Evolutionary conservation across 53 echinoderm and acorn worm species (phyloP).

Genomic region (Paracentrotus lividus): DNA sequence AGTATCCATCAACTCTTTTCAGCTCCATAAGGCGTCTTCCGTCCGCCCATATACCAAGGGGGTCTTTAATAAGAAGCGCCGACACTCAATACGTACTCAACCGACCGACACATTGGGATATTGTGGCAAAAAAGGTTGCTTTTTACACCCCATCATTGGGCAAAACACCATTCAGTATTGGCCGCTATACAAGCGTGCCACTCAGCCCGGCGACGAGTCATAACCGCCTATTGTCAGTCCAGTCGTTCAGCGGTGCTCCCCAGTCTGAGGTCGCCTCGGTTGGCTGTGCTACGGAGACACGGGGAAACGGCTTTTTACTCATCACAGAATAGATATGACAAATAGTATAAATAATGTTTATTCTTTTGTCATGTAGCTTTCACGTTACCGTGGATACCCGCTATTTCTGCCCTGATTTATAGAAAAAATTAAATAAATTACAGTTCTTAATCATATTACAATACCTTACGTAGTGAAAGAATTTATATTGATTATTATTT

Average conservation of each 20-base stretch:
- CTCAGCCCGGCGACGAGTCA: not conserved
- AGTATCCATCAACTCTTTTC: not conserved
- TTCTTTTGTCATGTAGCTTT: not conserved
- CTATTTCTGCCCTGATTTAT: not conserved
- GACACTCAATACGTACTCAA: conserved; percentile 9
- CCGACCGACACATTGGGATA: conserved; percentile 43
- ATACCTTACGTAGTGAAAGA: too few species aligned
- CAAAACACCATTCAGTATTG: conserved; percentile 2
- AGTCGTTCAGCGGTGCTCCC: conserved; percentile 8
- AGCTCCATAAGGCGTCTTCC: not conserved
- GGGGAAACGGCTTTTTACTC: not conserved
- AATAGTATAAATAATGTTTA: not conserved
- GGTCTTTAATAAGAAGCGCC: conserved; percentile 32
- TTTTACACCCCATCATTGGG: conserved; percentile 1
- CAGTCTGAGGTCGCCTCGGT: not conserved
- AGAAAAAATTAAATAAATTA: not conserved
- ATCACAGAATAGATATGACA: not conserved
- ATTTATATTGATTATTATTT: too few species aligned
- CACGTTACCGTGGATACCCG: not conserved
- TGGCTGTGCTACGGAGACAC: not conserved
- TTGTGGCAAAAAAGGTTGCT: conserved; percentile 50
- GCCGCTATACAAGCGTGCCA: not conserved
- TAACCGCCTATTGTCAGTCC: not conserved
- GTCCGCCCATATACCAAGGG: not conserved
- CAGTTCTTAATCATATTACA: too few species aligned